Conservation (phyloP, 2,888 invertebrate species). For the Dryococelus australis region DNA sequence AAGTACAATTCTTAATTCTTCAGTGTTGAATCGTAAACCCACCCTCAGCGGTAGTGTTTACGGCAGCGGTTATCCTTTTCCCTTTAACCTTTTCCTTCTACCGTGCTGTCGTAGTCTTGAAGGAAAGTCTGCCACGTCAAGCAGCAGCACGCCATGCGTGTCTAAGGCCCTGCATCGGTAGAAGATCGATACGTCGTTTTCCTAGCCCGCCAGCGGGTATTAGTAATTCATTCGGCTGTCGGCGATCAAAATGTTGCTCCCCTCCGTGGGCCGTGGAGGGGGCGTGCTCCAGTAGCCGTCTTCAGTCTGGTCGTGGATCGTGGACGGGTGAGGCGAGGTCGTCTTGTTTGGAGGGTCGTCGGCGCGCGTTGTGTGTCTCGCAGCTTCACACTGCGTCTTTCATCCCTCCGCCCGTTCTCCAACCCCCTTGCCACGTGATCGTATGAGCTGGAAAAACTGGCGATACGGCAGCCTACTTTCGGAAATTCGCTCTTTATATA, state of each 20-base stretch:
- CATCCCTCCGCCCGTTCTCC: not conserved
- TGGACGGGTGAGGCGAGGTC: not conserved
- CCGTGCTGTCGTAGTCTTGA: too few relatives aligned
- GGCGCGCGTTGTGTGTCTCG: not conserved
- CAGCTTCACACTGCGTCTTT: not conserved
- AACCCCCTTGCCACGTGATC: not conserved
- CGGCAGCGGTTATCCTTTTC: too few relatives aligned
- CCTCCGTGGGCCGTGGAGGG: not conserved
- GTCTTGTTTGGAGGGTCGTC: not conserved
- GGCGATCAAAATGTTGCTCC: not conserved
- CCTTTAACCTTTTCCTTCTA: too few relatives aligned
- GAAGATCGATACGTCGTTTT: not conserved
- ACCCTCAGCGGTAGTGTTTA: too few relatives aligned
- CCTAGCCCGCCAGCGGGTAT: not conserved
- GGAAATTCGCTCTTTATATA: too few relatives aligned
- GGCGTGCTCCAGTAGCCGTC: not conserved
- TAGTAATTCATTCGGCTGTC: not conserved
- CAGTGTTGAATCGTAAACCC: too few relatives aligned
- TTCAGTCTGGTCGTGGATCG: not conserved
- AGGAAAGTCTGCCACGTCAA: not conserved
- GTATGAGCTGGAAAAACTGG: too few relatives aligned
- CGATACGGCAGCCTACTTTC: too few relatives aligned
- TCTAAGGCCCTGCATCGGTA: not conserved
- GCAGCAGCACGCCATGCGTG: not conserved
- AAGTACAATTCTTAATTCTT: too few relatives aligned